Conservation (phyloP, 2,113 vertebrate species). For the Carlito syrichta region DNA sequence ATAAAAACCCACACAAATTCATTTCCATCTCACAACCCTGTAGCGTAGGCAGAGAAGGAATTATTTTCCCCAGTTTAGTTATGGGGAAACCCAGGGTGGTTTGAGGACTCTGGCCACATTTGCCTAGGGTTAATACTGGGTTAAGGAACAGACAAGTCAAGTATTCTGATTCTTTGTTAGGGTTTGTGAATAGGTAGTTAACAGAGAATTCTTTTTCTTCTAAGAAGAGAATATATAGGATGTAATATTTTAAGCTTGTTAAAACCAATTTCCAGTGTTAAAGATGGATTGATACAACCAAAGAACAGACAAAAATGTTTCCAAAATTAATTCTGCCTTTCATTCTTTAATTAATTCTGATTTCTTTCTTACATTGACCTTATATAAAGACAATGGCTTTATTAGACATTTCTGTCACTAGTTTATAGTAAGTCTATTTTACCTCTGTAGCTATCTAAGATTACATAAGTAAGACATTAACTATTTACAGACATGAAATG, state of each 20-base stretch:
- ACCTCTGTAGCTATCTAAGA: neutral
- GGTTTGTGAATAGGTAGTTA: neutral
- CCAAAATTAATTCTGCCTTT: neutral
- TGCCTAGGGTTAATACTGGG: neutral
- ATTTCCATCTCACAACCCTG: neutral
- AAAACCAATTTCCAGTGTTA: neutral
- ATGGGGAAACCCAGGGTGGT: neutral
- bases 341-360: too few relatives aligned
- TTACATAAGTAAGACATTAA: neutral
- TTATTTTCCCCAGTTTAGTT: neutral
- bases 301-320: neutral
- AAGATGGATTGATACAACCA: neutral
- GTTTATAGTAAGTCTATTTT: neutral
- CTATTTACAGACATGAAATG: neutral
- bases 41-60: neutral
- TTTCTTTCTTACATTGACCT: neutral
- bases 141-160: neutral
- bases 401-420: neutral
- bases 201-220: neutral
- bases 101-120: neutral
- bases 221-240: neutral
- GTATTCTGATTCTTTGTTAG: neutral
- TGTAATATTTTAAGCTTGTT: neutral
- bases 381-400: neutral
- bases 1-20: neutral